Percentiles rank a stretch among this genome's conserved stretches.
These are phyloP conservation scores for Melinaea menophilus DNA, from an alignment of 2,888 invertebrate species.

Conservation along the genomic window DNA sequence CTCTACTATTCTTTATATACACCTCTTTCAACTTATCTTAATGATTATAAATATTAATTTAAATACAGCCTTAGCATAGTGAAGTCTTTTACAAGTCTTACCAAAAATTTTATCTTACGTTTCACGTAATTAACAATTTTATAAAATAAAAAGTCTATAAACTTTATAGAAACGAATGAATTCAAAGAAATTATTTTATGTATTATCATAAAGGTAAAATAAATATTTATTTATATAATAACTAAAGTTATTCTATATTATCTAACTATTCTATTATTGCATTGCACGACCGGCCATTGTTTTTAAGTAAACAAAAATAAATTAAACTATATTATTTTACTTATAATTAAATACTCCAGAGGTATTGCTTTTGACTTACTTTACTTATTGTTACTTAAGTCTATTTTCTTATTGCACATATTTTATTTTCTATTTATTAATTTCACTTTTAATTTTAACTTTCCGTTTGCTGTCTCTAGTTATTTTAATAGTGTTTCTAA, in stretches of 20 bases:
- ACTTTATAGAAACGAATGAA: too few relatives aligned
- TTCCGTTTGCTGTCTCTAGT: conserved; percentile 30
- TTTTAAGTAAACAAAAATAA: conserved; percentile 17
- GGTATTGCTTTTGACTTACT: conserved; percentile 15
- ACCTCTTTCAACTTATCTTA: too few relatives aligned
- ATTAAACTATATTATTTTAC: conserved; percentile 6
- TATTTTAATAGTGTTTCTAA: conserved; percentile 30
- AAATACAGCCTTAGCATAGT: too few relatives aligned
- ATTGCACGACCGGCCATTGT: conserved; percentile 74
- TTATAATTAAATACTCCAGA: conserved; percentile 9
- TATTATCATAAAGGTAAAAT: background rate
- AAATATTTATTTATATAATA: conserved; percentile 12
- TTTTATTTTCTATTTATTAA: conserved; percentile 19
- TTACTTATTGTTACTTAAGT: background rate
- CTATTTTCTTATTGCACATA: conserved; percentile 43
- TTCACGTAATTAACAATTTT: too few relatives aligned
- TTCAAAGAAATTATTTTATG: background rate
- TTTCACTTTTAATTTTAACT: conserved; percentile 26
- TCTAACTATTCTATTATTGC: conserved; percentile 60
- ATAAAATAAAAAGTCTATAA: too few relatives aligned
- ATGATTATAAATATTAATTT: too few relatives aligned
- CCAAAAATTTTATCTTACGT: too few relatives aligned
- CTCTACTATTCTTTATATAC: conserved; percentile 41
- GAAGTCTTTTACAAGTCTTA: too few relatives aligned
- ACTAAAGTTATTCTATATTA: background rate